Conservation (phyloP, 2,888 invertebrate genomes). For the Campaea margaritaria region DNA sequence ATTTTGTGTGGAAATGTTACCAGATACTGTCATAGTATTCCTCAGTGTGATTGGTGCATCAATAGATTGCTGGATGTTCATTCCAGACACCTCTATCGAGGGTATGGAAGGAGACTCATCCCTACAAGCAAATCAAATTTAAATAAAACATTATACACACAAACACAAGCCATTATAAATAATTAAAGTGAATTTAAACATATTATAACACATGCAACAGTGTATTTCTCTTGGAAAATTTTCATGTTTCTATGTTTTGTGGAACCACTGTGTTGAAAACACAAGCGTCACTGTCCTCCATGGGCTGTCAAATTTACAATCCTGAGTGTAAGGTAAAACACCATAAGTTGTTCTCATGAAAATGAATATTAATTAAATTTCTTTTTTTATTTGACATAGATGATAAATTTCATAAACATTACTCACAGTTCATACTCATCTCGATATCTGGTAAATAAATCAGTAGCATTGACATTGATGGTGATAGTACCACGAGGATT, state of each 20-base stretch:
- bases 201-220: no score
- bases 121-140: constrained; percentile 45
- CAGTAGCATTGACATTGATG: constrained; percentile 96
- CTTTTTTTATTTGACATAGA: background rate
- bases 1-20: constrained; percentile 93
- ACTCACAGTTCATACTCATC: constrained; percentile 87
- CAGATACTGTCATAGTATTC: constrained; percentile 93
- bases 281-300: no score
- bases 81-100: constrained; percentile 94
- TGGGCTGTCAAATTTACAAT: no score
- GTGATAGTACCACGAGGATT: constrained; percentile 96
- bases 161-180: background rate
- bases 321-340: no score
- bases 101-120: constrained; percentile 86
- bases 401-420: background rate
- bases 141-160: background rate
- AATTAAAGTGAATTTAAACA: no score
- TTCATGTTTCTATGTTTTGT: no score
- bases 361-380: no score
- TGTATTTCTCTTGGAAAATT: no score
- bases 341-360: no score
- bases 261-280: no score
- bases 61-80: constrained; percentile 96
- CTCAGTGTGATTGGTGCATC: constrained; percentile 95
- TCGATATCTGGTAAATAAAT: constrained; percentile 94